Conservation (phyloP, 2,113 vertebrate genomes). For the Lepidothrix coronata region DNA sequence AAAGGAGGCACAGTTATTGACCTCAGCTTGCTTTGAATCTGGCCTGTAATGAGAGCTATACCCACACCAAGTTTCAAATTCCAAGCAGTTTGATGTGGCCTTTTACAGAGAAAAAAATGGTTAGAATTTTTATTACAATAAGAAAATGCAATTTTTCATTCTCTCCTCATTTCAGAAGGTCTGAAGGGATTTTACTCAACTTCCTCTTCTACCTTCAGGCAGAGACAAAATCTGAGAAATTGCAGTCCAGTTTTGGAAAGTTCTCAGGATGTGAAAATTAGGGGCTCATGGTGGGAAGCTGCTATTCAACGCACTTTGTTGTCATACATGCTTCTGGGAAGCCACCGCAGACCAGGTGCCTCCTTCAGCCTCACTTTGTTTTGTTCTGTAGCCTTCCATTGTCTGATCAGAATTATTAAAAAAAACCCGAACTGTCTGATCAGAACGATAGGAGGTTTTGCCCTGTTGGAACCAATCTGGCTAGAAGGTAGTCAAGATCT, state of each 20-base stretch:
- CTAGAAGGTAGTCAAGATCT: not conserved
- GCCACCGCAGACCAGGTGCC: not conserved
- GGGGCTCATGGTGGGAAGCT: not conserved
- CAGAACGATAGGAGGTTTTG: not conserved
- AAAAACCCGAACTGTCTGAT: not conserved
- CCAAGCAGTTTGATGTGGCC: constrained; percentile 23
- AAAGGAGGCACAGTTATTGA: not conserved
- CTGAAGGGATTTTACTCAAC: constrained; percentile 56
- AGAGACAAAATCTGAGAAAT: constrained; percentile 43
- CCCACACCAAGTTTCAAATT: not conserved
- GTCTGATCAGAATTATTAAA: not conserved
- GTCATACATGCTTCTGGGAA: not conserved
- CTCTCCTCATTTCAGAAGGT: constrained; percentile 11
- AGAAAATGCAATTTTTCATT: constrained; percentile 45
- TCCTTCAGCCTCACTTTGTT: not conserved
- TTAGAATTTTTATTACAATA: constrained; percentile 44
- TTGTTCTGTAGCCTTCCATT: not conserved
- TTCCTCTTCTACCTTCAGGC: constrained; percentile 53
- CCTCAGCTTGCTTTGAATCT: constrained; percentile 7
- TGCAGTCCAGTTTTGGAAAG: constrained; percentile 21
- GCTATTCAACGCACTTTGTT: not conserved
- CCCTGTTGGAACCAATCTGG: not conserved
- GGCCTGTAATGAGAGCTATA: not conserved
- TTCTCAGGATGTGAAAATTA: not conserved
- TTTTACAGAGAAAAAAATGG: not conserved